These are phyloP conservation scores for Hipposideros armiger DNA, from an alignment of 2,113 vertebrate genomes.

Conservation along the genomic window DNA sequence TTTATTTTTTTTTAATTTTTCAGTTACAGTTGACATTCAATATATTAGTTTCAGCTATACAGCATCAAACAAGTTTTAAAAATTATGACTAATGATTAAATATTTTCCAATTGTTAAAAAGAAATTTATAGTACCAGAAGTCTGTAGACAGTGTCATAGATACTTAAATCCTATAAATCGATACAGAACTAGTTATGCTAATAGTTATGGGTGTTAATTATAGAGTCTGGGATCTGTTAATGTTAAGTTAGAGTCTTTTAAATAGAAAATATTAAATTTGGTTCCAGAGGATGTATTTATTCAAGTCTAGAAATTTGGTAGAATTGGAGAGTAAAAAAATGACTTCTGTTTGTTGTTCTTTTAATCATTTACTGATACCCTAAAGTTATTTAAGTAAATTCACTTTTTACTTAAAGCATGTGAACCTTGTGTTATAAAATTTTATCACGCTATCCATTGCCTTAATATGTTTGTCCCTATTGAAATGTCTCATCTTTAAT, in stretches of 20 bases:
- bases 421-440: background rate
- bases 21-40: too few relatives aligned
- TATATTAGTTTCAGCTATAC: too few relatives aligned
- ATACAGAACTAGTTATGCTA: conserved; percentile 78
- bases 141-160: conserved; percentile 64
- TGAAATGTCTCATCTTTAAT: conserved; percentile 3
- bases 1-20: too few relatives aligned
- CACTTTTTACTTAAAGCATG: conserved; percentile 27
- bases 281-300: conserved; percentile 68
- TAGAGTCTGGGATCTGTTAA: conserved; percentile 65
- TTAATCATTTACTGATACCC: conserved; percentile 8
- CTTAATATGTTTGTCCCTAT: background rate
- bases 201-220: conserved; percentile 80
- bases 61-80: background rate
- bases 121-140: conserved; percentile 68
- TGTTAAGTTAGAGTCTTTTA: conserved; percentile 76
- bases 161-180: conserved; percentile 73
- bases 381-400: conserved; percentile 14
- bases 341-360: background rate
- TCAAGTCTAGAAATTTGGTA: conserved; percentile 61
- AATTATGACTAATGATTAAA: background rate
- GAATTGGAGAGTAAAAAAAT: conserved; percentile 24
- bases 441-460: background rate
- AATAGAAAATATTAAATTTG: conserved; percentile 73
- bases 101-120: background rate